Conservation (phyloP, 2,888 invertebrate genomes). For the Hartigia nigra region DNA sequence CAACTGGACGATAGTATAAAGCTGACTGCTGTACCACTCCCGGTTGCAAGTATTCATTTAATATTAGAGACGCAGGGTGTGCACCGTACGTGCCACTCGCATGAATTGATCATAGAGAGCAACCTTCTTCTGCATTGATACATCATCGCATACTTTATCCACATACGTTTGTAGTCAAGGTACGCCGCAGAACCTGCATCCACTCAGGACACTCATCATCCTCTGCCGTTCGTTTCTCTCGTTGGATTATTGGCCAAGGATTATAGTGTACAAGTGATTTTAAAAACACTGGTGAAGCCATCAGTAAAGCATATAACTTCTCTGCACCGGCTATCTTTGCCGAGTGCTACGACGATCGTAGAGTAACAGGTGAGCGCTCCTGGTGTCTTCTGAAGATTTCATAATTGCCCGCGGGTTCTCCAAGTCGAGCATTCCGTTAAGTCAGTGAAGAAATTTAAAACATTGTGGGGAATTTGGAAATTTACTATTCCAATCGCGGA, state of each 20-base stretch:
- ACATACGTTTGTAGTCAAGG: background rate
- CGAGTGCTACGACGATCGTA: background rate
- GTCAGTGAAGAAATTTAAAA: background rate
- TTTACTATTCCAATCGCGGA: background rate
- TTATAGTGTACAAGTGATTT: conserved; percentile 21
- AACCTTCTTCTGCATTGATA: background rate
- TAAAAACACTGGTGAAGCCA: background rate
- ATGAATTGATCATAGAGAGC: background rate
- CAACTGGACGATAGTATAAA: conserved; percentile 38
- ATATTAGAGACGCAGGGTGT: conserved; percentile 19
- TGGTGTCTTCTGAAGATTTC: background rate
- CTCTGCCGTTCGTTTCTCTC: conserved; percentile 4
- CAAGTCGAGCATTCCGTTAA: background rate
- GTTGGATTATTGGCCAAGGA: conserved; percentile 18
- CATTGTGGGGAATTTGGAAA: background rate
- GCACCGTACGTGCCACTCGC: background rate
- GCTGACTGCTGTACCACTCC: conserved; percentile 30
- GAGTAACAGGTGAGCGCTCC: background rate
- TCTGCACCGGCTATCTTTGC: background rate
- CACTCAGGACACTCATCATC: background rate
- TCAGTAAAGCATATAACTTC: background rate
- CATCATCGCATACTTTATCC: background rate
- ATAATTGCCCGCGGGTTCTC: background rate
- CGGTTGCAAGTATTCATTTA: conserved; percentile 32
- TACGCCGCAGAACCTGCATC: background rate